Base-by-base conservation (phyloP, 2,797 vertebrate genomes). In the Simalia tracyae region DNA sequence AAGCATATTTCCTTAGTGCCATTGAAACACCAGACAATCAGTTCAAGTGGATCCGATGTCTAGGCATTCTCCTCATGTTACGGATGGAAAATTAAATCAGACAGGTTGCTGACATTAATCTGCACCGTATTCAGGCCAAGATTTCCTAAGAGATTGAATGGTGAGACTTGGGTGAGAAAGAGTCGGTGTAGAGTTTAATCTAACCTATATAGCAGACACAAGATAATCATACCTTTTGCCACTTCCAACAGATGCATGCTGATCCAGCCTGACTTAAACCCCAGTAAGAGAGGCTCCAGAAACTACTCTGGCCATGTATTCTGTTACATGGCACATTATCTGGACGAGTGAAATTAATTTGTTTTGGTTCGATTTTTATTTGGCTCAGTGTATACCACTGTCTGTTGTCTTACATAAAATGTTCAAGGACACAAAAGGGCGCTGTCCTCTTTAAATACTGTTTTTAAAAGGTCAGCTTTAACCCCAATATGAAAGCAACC, bases 11-110 rank as follows among this genome's bases (percentile, higher is more conserved):
- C 28, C 66, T 91, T 89, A 87, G 84, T 22, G 86, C 85, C 26
- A 61, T 90, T 87, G 88, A 93, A 90, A n/a, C 28, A 31, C 50
- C 59, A 84, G 36, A 87, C 85, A 92, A 92, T 92, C 91, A 42
- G 9, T 57, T 87, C 19, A 87, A 90, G 36, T 59, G 88, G 94
- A 96, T 95, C 93, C 0, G 7, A 46, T 66, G 94, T 0, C 1
- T 90, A 93, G 94, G 92, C 91, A 85, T 84, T 61, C 66, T 86
- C 68, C 91, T 95, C 91, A 93, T 63, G 72, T 93, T 96, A 93
- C 92, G 90, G 90, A 93, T 95, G 89, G 66, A 84, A 92, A 89
- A 89, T 89, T 60, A 66, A 64, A 84, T 68, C 60, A 87, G 87
- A 89, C 89, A 88, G 68, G 50, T 60, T 90, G 89, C 87, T 92